Base-by-base conservation (phyloP, 2,888 invertebrate species). In the Hipparchia semele region DNA sequence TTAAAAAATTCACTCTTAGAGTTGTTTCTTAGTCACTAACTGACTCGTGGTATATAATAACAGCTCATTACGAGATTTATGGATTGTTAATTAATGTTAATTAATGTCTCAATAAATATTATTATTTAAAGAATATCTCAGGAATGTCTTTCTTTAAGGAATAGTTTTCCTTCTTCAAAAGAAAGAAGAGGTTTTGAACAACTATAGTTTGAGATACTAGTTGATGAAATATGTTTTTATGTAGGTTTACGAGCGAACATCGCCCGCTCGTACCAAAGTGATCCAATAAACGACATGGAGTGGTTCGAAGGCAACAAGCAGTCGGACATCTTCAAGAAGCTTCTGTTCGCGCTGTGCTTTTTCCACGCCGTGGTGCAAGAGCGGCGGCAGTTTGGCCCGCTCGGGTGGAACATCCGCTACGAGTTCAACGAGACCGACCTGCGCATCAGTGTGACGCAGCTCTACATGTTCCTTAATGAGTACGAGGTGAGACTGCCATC, bases 401-500 rank as follows among this genome's bases (percentile, higher is more conserved):
- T 99, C 39, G 99, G 99, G 0, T 99, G 99, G 99, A 99, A 99
- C 86, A 98, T 98, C 75, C 96, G 97, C 0, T 99, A 99, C 84
- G 99, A 98, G 86, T 99, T 99, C 88, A 99, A 99, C 84, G 99
- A 99, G 86, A 98, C 98, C 0, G 99, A 99, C 89, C 92, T 99
- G 58, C 94, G 97, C 73, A 98, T 99, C 76, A 98, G 98, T 77
- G 96, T 98, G 56, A 95, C 96, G 83, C 99, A 99, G 86, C 91
- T 99, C 12, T 96, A 97, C 86, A 98, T 98, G 95, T 97, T 98
- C 86, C 92, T 98, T 45, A 96, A 97, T 83, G 96, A 98, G 83
- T 98, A 97, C 83, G 95, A 95, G 73, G 96, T 95, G 78, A 89
- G 0, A 49, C 0, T 8, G 8, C 49, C 6, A n/a, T n/a, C n/a